Base-by-base conservation (phyloP, 2,113 vertebrate species). In the Oophaga pumilio region DNA sequence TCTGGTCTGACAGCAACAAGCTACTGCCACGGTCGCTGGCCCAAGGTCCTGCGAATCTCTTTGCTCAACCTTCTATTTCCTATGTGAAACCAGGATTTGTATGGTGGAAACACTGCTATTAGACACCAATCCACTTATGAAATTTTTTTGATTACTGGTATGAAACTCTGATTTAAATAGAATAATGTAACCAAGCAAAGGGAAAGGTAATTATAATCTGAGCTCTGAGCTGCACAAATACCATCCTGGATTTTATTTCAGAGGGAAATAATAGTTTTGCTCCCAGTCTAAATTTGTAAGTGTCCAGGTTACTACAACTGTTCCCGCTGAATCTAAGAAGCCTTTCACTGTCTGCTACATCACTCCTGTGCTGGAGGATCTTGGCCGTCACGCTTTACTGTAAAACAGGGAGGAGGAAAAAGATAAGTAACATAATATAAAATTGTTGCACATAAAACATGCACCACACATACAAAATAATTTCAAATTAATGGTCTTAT, bases 341-440 rank as follows among this genome's bases (percentile, higher is more conserved):
- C 5, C 11, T 52, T 8, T 33, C 26, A 69, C 0, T 69, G 24
- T 69, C 24, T 28, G 66, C 66, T 78, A 15, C 76, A 62, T 88
- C 69, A 92, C 8, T 91, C 28, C 0, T 90, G 90, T 89, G 84
- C 85, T 86, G 89, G 91, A 89, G 91, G 90, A 68, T 91, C 92
- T 91, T 73, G 90, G 13, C 89, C 91, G 59, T 92, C 92, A 90
- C 71, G 8, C 86, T 93, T 93, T 83, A 49, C 91, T 92, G 91
- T 14, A 81, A 78, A 53, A 6, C 8, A 3, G 56, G 15, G 28
- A 24, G 43, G 7, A 43, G 1, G 15, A 33, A 66, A 22, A 64
- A 62, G 60, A 80, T 11, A 17, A 60, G 1, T 26, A 3, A 6
- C 22, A 64, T n/a, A 22, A 4, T 64, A 22, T 64, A 2, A 66